These are phyloP conservation scores for Caenorhabditis inopinata DNA, from an alignment of 1,140 invertebrate species.

Conservation along the genomic window DNA sequence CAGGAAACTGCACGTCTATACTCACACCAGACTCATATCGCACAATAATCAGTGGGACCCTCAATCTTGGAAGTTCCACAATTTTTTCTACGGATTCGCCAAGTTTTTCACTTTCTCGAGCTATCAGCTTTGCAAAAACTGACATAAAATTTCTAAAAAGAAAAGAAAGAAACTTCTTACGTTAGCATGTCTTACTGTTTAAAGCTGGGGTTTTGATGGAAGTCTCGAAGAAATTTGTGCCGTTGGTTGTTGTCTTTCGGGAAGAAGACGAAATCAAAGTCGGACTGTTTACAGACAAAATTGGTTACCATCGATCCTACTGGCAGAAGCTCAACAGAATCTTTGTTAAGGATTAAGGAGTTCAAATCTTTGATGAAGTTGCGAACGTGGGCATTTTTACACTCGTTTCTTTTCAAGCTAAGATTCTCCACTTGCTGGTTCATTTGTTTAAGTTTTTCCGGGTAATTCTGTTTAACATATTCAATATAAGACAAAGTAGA, in stretches of 20 bases:
- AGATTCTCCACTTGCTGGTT: not conserved
- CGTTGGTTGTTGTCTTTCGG: not conserved
- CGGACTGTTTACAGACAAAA: slow-evolving; percentile 22
- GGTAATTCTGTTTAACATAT: not conserved
- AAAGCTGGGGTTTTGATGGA: slow-evolving; percentile 36
- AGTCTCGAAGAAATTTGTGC: slow-evolving; percentile 20
- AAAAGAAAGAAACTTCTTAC: not conserved
- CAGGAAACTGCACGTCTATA: slow-evolving; percentile 43
- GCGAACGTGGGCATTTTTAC: not conserved
- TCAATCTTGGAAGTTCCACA: slow-evolving; percentile 11
- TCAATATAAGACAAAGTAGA: not conserved
- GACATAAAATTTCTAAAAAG: slow-evolving; percentile 17
- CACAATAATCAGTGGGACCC: slow-evolving; percentile 21
- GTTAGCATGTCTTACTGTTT: not conserved
- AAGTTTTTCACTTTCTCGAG: not conserved
- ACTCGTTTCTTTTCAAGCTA: not conserved
- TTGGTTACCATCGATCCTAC: slow-evolving; percentile 33
- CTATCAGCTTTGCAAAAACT: slow-evolving; percentile 11
- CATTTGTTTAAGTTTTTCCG: not conserved
- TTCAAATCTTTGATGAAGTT: not conserved
- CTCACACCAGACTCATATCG: not conserved
- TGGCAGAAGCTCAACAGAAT: not conserved
- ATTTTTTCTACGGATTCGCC: not conserved
- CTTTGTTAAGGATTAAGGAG: slow-evolving; percentile 3
- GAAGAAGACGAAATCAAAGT: slow-evolving; percentile 34